Base-by-base conservation (phyloP, 2,888 invertebrate species). In the Griposia aprilina region DNA sequence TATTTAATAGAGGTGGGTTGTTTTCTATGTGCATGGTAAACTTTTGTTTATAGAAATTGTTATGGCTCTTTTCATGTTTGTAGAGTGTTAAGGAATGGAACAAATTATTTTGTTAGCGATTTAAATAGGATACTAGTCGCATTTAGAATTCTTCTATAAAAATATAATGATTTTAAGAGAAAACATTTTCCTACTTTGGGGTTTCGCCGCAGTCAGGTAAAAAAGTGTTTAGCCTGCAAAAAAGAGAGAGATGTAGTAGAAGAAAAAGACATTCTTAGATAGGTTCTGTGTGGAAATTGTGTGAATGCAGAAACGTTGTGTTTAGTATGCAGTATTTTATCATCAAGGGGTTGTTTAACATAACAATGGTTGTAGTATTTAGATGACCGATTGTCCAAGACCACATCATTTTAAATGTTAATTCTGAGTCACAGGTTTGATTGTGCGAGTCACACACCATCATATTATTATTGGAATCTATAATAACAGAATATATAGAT, bases 1-100 rank as follows among this genome's bases (percentile, higher is more conserved):
- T 85, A 77, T 83, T 81, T 68, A 82, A 68, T 81, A 71, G 57
- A 17, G 55, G 63, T 74, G 26, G 36, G 68, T 73, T 59, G 59
- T 69, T 74, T 71, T 79, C 45, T 62, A 65, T 13, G 11, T 57
- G 10, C 2, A 57, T 63, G 11, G 11, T 69, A 23, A 57, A 45
- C 11, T 26, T 67, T 72, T 69, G 30, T 52, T 57, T 17, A 41
- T 67, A n/a, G 1, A 50, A 50, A 65, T 59, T 41, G 30, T 80
- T 79, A 52, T 52, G 48, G 68, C 1, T 50, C 0, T 11, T 76
- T 48, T 52, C 41, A 75, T 20, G 23, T 63, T 59, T 59, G 15
- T 45, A 13, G 50, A 13, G 10, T 15, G 15, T 30, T 0, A 5
- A 5, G 6, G 6, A 5, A 17, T 5, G 15, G 30, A 57, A 55